phyloP scores from a whole-genome alignment of 2,113 vertebrate species.

The Willisornis vidua region DNA sequence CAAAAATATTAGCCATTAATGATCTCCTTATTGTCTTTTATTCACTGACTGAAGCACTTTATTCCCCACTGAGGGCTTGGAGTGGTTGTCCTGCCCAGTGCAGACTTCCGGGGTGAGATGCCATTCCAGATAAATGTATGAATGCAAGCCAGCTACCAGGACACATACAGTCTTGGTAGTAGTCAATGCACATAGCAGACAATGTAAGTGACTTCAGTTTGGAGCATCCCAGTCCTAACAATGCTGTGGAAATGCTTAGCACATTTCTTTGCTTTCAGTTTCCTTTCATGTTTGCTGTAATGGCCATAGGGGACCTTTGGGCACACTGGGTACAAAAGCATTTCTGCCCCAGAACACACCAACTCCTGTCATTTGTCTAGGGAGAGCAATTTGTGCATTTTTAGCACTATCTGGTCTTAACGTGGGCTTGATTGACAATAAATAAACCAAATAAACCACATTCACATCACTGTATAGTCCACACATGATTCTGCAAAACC shows the following conservation, averaged over 20 bases:
- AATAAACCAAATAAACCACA: neutral
- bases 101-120: neutral
- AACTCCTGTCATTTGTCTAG: neutral
- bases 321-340: neutral
- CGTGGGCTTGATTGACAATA: neutral
- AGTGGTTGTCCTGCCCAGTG: neutral
- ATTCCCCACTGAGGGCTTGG: fast-evolving
- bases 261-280: neutral
- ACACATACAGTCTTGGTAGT: neutral
- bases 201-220: neutral
- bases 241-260: neutral
- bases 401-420: neutral
- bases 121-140: neutral
- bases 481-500: neutral
- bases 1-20: neutral
- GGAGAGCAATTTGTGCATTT: neutral
- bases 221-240: neutral
- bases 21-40: neutral
- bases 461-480: neutral
- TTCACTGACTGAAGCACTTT: neutral
- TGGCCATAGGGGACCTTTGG: neutral
- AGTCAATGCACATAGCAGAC: neutral
- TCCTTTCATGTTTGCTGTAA: neutral
- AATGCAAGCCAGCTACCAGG: neutral
- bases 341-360: neutral